phyloP scores from a whole-genome alignment of 1,140 invertebrate genomes.

The Penaeus vannamei region DNA sequence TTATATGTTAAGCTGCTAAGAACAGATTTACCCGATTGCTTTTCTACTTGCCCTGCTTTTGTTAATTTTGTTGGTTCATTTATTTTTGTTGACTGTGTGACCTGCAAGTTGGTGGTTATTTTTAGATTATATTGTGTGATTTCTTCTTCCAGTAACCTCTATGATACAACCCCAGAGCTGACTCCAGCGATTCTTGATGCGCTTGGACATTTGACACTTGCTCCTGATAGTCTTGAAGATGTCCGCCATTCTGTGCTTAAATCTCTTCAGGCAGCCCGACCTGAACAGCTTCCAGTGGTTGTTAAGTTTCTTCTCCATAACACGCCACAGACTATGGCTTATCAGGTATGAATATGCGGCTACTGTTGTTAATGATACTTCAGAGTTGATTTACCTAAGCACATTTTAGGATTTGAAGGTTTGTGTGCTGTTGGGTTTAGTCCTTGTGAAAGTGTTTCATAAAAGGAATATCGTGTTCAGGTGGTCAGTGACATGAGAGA shows the following conservation, averaged over 20 bases:
- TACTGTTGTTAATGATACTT: no score
- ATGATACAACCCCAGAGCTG: slow-evolving; percentile 51
- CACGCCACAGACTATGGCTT: slow-evolving; percentile 48
- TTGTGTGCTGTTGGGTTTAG: no score
- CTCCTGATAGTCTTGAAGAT: slow-evolving; percentile 41
- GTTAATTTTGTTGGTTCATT: no score
- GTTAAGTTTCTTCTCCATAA: slow-evolving; percentile 64
- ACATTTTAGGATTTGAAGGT: no score
- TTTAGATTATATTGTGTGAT: no score
- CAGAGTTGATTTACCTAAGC: no score
- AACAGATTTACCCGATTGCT: no score
- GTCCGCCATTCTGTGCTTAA: slow-evolving; percentile 63
- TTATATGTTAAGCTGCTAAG: no score
- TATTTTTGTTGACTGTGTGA: no score
- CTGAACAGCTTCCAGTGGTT: slow-evolving; percentile 61
- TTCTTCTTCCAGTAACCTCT: slow-evolving; percentile 59
- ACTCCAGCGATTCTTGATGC: slow-evolving; percentile 64
- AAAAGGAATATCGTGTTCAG: not conserved
- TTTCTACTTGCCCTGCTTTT: no score
- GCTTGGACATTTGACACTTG: slow-evolving; percentile 57
- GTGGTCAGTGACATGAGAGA: slow-evolving; percentile 61
- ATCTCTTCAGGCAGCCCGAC: slow-evolving; percentile 53
- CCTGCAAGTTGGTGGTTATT: no score
- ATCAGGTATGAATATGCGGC: slow-evolving; percentile 40
- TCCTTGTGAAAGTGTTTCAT: not conserved